Conservation (phyloP, 2,888 invertebrate species). For the Polia nebulosa region DNA sequence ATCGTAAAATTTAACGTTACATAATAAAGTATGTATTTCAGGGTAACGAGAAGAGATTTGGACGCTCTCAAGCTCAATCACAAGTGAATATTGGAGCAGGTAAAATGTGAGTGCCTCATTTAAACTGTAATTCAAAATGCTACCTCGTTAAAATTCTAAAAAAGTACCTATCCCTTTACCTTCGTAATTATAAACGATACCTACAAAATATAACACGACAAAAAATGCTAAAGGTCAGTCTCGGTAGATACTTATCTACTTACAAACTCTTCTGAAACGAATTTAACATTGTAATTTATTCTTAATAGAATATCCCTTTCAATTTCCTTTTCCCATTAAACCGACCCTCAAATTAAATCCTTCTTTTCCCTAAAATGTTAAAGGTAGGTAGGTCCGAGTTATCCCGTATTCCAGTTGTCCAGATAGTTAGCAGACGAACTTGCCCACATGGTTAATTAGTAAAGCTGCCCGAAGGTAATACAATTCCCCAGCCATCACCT, state of each 20-base stretch:
- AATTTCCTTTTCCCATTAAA: slow-evolving; percentile 50
- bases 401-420: slow-evolving; percentile 17
- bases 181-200: slow-evolving; percentile 33
- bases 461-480: slow-evolving; percentile 45
- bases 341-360: slow-evolving; percentile 43
- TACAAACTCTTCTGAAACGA: slow-evolving; percentile 45
- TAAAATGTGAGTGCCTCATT: slow-evolving; percentile 17
- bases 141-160: slow-evolving; percentile 12
- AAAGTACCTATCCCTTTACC: slow-evolving; percentile 21
- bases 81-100: slow-evolving; percentile 34
- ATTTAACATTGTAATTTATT: slow-evolving; percentile 55
- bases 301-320: slow-evolving; percentile 57
- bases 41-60: slow-evolving; percentile 21
- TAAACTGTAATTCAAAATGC: slow-evolving; percentile 30
- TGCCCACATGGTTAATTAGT: slow-evolving; percentile 54
- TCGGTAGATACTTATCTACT: slow-evolving; percentile 28
- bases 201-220: slow-evolving; percentile 26
- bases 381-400: slow-evolving; percentile 24
- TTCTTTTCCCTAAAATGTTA: slow-evolving; percentile 19
- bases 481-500: slow-evolving; percentile 41
- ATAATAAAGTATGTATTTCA: slow-evolving; percentile 26
- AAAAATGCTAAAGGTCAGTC: slow-evolving; percentile 18
- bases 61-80: slow-evolving; percentile 16
- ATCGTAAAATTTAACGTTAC: slow-evolving; percentile 29
- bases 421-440: slow-evolving; percentile 36